phyloP scores from a whole-genome alignment of 1,140 invertebrate genomes.

The Capitella teleta region DNA sequence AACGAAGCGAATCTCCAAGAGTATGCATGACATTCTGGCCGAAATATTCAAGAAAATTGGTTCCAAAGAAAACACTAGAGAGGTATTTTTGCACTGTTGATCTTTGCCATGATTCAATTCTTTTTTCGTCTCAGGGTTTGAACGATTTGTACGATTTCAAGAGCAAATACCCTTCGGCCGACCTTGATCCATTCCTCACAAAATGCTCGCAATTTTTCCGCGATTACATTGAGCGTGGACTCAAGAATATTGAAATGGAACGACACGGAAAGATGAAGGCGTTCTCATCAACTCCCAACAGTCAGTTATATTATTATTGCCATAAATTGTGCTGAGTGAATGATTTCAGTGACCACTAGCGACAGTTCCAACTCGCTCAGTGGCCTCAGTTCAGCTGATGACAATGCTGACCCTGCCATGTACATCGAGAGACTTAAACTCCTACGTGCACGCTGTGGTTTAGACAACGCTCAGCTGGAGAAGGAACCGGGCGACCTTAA shows the following conservation, averaged over 20 bases:
- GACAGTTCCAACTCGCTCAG: not conserved
- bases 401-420: slow-evolving; percentile 1
- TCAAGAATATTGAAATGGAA: slow-evolving; percentile 63
- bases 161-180: slow-evolving; percentile 76
- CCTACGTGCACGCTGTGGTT: not conserved
- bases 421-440: slow-evolving; percentile 2
- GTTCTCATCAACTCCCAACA: not conserved
- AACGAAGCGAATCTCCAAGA: slow-evolving; percentile 43
- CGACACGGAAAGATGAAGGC: slow-evolving; percentile 10
- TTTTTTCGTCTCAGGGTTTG: slow-evolving; percentile 51
- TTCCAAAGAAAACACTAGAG: slow-evolving; percentile 72
- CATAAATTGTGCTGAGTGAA: not conserved
- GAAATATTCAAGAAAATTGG: slow-evolving; percentile 88
- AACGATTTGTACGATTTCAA: slow-evolving; percentile 80
- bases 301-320: not conserved
- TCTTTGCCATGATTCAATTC: not conserved
- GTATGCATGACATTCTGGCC: slow-evolving; percentile 68
- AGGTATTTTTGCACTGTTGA: slow-evolving; percentile 42
- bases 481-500: not conserved
- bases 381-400: not conserved
- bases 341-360: not conserved
- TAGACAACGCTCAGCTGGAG: not conserved
- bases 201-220: slow-evolving; percentile 84
- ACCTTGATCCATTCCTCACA: slow-evolving; percentile 78
- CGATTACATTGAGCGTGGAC: slow-evolving; percentile 76